Conservation (phyloP, 2,888 invertebrate genomes). For the Rhagium mordax region DNA sequence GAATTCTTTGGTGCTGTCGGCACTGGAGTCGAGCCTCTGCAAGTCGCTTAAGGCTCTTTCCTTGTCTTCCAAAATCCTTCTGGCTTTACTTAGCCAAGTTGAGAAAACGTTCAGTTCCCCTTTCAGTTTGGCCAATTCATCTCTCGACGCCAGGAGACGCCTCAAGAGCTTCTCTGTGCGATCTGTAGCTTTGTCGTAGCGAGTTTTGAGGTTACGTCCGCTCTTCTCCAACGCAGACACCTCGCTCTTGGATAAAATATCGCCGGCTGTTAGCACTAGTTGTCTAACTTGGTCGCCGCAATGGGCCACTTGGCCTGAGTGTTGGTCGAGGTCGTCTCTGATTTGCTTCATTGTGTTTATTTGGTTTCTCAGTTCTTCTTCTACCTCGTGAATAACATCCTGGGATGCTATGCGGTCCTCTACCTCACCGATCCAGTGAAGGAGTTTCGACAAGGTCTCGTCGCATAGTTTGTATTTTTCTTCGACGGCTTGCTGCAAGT, state of each 20-base stretch:
- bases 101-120: slow-evolving; percentile 87
- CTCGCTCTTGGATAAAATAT: slow-evolving; percentile 94
- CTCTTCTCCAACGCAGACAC: slow-evolving; percentile 90
- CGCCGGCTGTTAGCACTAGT: slow-evolving; percentile 90
- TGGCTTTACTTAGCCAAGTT: slow-evolving; percentile 87
- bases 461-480: slow-evolving; percentile 95
- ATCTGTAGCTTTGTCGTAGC: slow-evolving; percentile 87
- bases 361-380: slow-evolving; percentile 90
- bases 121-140: slow-evolving; percentile 90
- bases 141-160: slow-evolving; percentile 84
- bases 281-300: slow-evolving; percentile 93
- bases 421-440: slow-evolving; percentile 89
- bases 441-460: slow-evolving; percentile 86
- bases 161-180: slow-evolving; percentile 85
- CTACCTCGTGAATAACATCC: slow-evolving; percentile 88
- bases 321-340: slow-evolving; percentile 90
- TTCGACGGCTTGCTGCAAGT: slow-evolving; percentile 92
- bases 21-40: slow-evolving; percentile 79
- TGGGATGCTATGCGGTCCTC: slow-evolving; percentile 89
- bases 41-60: slow-evolving; percentile 87
- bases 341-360: slow-evolving; percentile 92
- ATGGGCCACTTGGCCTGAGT: slow-evolving; percentile 86
- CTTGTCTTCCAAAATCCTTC: slow-evolving; percentile 86
- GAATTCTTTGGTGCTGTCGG: slow-evolving; percentile 89
- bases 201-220: slow-evolving; percentile 85